Percentiles rank a stretch among this genome's conserved stretches.
These are phyloP conservation scores for Probosciger aterrimus DNA, from an alignment of 2,113 vertebrate genomes.

Conservation along the genomic window DNA sequence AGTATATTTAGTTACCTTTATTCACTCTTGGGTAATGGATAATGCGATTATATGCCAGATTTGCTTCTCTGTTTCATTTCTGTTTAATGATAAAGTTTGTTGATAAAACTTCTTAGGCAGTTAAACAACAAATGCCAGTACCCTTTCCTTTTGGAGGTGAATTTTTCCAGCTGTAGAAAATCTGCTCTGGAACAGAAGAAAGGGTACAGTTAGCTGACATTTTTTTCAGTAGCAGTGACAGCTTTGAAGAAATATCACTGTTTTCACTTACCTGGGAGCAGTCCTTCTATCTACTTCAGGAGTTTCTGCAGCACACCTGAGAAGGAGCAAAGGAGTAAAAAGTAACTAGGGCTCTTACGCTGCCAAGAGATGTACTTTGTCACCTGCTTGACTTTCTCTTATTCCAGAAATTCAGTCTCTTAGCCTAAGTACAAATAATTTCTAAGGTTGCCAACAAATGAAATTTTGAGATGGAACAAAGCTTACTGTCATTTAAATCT, in stretches of 20 bases:
- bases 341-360: neutral
- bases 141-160: neutral
- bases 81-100: neutral
- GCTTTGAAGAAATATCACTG: neutral
- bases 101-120: neutral
- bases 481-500: neutral
- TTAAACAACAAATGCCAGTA: neutral
- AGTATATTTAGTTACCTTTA: neutral
- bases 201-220: neutral
- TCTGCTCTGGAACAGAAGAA: neutral
- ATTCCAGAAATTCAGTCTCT: neutral
- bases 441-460: neutral
- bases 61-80: neutral
- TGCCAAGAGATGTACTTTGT: neutral
- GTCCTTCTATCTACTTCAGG: neutral
- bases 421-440: neutral
- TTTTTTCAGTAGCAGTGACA: neutral
- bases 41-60: neutral
- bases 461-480: neutral
- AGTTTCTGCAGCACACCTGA: neutral
- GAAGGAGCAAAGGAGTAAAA: neutral
- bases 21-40: neutral
- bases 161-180: neutral
- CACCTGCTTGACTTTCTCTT: neutral
- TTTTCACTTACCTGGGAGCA: neutral